Base-by-base conservation (phyloP, 2,113 vertebrate species). In the Rynchops niger region DNA sequence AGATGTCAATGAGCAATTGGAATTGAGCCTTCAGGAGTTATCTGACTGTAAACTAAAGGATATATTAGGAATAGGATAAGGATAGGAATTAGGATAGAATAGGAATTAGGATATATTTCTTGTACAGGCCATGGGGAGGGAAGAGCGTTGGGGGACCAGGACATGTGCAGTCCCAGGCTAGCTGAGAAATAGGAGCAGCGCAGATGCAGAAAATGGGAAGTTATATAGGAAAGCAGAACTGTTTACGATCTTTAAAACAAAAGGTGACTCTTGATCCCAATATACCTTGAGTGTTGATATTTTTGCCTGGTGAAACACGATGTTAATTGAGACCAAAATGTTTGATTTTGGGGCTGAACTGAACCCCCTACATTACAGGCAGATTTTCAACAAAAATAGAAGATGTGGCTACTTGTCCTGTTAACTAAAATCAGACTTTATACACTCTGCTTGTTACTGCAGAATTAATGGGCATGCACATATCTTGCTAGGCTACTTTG, bases 391-490 rank as follows among this genome's bases (percentile, higher is more conserved):
- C 53, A 82, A 53, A 93, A 84, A 53, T 18, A 58, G 26, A 80
- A 73, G n/a, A 50, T 76, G 27, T 67, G 38, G 4, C 38, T 84
- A 23, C 34, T 90, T 93, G 42, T 91, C 56, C 34, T 79, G 22
- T 25, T 65, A 73, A 38, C 65, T 73, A 63, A 91, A 82, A 93
- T 61, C 67, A 82, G 43, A 42, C 27, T 76, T 93, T 61, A 30
- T 32, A 53, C 38, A 42, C 42, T 85, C 53, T 88, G 47, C 85
- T 95, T 93, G 40, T 83, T 92, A 56, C 52, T 80, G 74, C 47
- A 94, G 74, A 91, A 88, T 93, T 95, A 95, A 93, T 82, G 29
- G 69, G 25, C 73, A 62, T 89, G 90, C 45, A 94, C 36, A 32
- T 53, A 79, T 69, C 88, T 86, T 85, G 56, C 32, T 88, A 88